Evolutionary conservation across 2,113 vertebrate genomes (phyloP), one percentile per base, ranked within the genome.

Genomic region (Marcusenius ussheri): DNA sequence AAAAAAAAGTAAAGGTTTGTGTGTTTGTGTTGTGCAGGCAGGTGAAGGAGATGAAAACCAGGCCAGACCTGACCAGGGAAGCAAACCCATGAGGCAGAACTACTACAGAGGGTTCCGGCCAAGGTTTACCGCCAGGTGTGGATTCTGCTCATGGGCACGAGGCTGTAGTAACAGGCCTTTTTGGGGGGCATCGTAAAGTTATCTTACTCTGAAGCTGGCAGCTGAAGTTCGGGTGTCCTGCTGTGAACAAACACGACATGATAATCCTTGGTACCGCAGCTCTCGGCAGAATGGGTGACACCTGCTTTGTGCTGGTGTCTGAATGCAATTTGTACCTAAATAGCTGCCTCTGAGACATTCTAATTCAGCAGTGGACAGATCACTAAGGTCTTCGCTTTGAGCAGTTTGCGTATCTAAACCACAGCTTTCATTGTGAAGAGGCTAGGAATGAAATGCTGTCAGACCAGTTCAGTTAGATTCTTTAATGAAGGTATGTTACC

Each of bases 81-180:
- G 95, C 94, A 98, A 98, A 97, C 97, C 97, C 94, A 98, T 96
- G 95, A 97, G 98, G 93, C 98, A 98, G 96, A 99, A 98, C 95
- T 97, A 98, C 97, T 98, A 98, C 95, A 97, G 98, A 95, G 98
- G 98, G 93, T 99, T 97, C 92, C 94, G 98, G 95, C 97, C 98
- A 94, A 97, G 98, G 92, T 99, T 97, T 92, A 97, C 96, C 92
- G 91, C 93, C 92, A 92, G 94, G 94, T 96, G 93, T 94, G 93
- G 91, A 93, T 94, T 92, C 93, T 92, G 90, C 93, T 93, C 24
- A 89, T 88, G 93, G 92, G 92, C 0, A 35, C 83, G 89, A 91
- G 90, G 90, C 91, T 91, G 89, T 91, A 93, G 87, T 85, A 91
- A 45, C 58, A 5, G 7, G 58, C 15, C 11, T 15, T 15, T 70